These are phyloP conservation scores for Muntiacus muntjak DNA, from an alignment of 2,113 vertebrate genomes.

Conservation along the genomic window DNA sequence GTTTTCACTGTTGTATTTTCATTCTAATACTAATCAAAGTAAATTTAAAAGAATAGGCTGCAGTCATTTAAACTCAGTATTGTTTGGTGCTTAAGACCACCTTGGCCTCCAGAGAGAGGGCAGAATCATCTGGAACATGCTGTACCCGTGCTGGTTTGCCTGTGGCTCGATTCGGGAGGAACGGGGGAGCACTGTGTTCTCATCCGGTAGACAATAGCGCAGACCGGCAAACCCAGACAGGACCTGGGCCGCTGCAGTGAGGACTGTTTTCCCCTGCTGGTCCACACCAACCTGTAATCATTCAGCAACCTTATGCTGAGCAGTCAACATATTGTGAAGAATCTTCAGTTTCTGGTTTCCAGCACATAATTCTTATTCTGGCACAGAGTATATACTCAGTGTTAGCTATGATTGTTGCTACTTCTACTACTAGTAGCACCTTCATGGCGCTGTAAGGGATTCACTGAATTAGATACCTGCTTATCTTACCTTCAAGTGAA, in stretches of 20 bases:
- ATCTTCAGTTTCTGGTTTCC: background rate
- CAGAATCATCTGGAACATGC: background rate
- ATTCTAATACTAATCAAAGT: background rate
- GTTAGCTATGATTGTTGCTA: background rate
- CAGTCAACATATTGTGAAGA: background rate
- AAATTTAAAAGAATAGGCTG: background rate
- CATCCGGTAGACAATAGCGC: fast-evolving
- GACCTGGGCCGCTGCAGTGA: background rate
- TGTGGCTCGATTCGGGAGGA: background rate
- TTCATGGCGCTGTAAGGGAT: background rate
- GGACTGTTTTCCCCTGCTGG: background rate
- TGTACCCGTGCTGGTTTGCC: background rate
- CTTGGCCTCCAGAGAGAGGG: background rate
- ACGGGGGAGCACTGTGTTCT: background rate
- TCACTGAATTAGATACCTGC: background rate
- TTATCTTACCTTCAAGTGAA: background rate
- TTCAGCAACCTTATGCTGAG: background rate
- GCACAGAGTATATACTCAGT: background rate
- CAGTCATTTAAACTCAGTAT: background rate
- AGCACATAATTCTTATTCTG: background rate
- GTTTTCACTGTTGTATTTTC: background rate
- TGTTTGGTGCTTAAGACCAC: background rate
- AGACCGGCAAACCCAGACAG: background rate
- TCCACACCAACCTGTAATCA: background rate
- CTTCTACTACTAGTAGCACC: background rate